phyloP scores from a whole-genome alignment of 2,797 vertebrate species.

The Ceryle rudis region DNA sequence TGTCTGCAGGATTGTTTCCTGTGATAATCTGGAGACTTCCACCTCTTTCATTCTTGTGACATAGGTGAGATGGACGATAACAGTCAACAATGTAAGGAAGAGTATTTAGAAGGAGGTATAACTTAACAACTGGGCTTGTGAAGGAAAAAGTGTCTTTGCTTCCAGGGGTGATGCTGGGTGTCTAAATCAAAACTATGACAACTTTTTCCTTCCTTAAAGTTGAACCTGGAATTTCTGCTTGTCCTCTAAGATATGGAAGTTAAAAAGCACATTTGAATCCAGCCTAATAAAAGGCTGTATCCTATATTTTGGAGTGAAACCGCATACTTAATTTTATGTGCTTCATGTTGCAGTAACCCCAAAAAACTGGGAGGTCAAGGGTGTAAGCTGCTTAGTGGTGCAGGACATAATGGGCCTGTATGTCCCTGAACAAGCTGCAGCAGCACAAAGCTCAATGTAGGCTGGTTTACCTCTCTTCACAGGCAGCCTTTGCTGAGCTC shows the following conservation, averaged over 20 bases:
- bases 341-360: background rate
- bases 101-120: background rate
- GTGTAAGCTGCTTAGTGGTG: background rate
- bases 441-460: background rate
- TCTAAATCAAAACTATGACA: background rate
- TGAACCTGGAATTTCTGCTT: background rate
- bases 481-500: background rate
- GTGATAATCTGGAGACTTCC: background rate
- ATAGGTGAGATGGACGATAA: background rate
- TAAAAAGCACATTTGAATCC: background rate
- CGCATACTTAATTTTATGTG: background rate
- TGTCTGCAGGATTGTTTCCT: constrained; percentile 2
- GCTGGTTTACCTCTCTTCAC: background rate
- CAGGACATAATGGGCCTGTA: accelerated
- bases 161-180: background rate
- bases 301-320: background rate
- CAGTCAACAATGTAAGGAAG: background rate
- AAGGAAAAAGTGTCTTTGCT: background rate
- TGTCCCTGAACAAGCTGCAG: background rate
- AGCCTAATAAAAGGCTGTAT: background rate
- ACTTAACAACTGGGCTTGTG: background rate
- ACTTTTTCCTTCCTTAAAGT: background rate
- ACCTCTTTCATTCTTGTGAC: background rate
- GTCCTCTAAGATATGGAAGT: background rate
- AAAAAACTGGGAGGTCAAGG: accelerated